phyloP scores from a whole-genome alignment of 92 coral and sea anemone genomes.

The Epizoanthus scotinus region DNA sequence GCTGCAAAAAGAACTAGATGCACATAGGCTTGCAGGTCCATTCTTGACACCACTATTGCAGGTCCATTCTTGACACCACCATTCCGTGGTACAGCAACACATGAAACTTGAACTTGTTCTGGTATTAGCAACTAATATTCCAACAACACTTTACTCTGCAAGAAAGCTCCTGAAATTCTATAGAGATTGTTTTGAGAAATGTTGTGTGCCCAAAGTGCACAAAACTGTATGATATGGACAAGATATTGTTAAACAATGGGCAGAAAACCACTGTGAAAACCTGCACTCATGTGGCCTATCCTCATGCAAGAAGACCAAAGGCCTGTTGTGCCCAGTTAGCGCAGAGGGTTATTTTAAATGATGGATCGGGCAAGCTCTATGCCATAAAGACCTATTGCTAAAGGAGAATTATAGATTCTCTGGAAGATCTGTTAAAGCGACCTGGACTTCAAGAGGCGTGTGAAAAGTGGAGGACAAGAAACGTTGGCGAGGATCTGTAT shows the following conservation, averaged over 20 bases:
- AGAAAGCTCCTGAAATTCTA: too few species aligned
- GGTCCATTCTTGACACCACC: constrained; percentile 39
- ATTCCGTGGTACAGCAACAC: too few species aligned
- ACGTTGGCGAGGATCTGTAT: background rate
- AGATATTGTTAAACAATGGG: constrained; percentile 7
- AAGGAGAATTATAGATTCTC: background rate
- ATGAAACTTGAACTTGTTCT: too few species aligned
- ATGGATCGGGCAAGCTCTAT: constrained; percentile 3
- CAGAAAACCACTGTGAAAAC: background rate
- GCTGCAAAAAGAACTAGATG: constrained; percentile 48
- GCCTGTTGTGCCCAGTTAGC: too few species aligned
- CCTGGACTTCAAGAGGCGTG: background rate
- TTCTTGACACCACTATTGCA: constrained; percentile 49
- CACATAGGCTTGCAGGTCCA: constrained; percentile 53
- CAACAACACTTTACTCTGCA: too few species aligned
- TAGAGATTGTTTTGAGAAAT: too few species aligned
- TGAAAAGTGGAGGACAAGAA: constrained; percentile 6
- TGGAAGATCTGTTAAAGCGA: background rate
- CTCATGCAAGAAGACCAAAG: background rate
- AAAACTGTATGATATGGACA: constrained; percentile 21
- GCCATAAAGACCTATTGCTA: background rate
- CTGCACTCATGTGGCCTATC: background rate
- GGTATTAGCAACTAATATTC: too few species aligned
- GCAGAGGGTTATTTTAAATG: background rate
- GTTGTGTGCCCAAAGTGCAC: too few species aligned